Evolutionary conservation across 2,797 vertebrate genomes (phyloP), one percentile per base, ranked within the genome.

Genomic region (Molossus molossus): DNA sequence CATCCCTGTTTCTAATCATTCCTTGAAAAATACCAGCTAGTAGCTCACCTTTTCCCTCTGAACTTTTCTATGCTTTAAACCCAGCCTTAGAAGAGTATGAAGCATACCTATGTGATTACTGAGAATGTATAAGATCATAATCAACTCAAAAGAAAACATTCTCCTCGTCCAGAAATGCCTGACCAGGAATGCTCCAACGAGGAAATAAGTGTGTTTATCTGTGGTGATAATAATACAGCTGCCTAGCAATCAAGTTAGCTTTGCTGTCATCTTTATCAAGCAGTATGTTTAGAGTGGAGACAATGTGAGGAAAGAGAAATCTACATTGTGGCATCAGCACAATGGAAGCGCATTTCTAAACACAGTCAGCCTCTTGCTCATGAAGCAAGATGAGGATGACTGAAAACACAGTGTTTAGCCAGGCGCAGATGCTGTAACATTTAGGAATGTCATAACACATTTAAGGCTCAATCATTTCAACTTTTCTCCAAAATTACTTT

Each of bases 251-350:
- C 10, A 91, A 89, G 55, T 77, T 45, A 58, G n/a, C 1, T 65
- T 91, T 29, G 4, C 84, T 85, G n/a, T 84, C 92, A 91, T 94
- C 75, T 95, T 90, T 95, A 91, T 75, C 62, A 95, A 86, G 73
- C 67, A 79, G 27, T 17, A 10, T 94, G 60, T 82, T 97, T 97
- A 97, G 14, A 85, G 6, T 55, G 45, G 55, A 86, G 80, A 95
- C 84, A 95, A 95, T 96, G 15, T 64, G 45, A 86, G 79, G 84
- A 96, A 96, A 87, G 7, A 95, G 40, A 93, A 89, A 91, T 76
- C 69, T 91, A 69, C 75, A 67, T 20, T 77, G 6, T 87, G 62
- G 50, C 88, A 80, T 75, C 50, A 76, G 40, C 81, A 96, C 79
- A 84, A 92, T 57, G n/a, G 83, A 86, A 84, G 21, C 1, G 0